phyloP scores from a whole-genome alignment of 2,797 vertebrate species.

The Sebastes diploproa region DNA sequence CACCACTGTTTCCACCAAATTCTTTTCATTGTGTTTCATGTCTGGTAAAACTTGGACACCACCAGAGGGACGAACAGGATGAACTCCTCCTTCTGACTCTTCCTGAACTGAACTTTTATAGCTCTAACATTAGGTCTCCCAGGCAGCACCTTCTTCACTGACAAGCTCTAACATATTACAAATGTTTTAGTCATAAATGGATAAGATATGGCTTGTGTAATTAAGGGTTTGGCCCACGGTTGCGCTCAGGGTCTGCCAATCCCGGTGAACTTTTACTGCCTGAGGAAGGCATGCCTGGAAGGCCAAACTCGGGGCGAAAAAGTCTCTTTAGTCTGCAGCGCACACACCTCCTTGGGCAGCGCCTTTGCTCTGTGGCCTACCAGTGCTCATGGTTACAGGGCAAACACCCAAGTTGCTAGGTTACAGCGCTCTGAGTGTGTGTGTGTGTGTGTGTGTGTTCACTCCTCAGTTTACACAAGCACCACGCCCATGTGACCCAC shows the following conservation, averaged over 20 bases:
- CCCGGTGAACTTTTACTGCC: not conserved
- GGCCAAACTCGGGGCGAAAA: slow-evolving; percentile 15
- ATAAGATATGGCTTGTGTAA: not conserved
- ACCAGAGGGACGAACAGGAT: not conserved
- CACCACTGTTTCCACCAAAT: slow-evolving; percentile 32
- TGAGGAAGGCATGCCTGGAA: slow-evolving; percentile 28
- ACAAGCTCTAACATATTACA: not conserved
- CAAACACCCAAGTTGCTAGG: slow-evolving; percentile 74
- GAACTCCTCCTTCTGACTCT: not conserved
- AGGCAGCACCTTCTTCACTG: not conserved
- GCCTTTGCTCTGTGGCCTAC: slow-evolving; percentile 23
- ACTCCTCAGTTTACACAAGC: slow-evolving; percentile 23
- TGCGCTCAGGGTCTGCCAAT: not conserved
- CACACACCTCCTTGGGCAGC: slow-evolving; percentile 37
- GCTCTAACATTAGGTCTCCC: not conserved
- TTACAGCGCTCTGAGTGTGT: slow-evolving; percentile 21
- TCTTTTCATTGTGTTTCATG: slow-evolving; percentile 44
- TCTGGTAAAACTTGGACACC: slow-evolving; percentile 30
- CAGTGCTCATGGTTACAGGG: slow-evolving; percentile 59
- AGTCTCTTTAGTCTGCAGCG: rapidly evolving
- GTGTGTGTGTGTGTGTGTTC: not conserved
- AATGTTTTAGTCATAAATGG: not conserved
- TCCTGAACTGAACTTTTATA: not conserved
- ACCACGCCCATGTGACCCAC: slow-evolving; percentile 59
- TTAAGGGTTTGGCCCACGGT: not conserved